A percentile compares a stretch with the other conserved stretches of the same genome.
phyloP scores from a whole-genome alignment of 2,113 vertebrate genomes.

The Lamprotornis superbus region DNA sequence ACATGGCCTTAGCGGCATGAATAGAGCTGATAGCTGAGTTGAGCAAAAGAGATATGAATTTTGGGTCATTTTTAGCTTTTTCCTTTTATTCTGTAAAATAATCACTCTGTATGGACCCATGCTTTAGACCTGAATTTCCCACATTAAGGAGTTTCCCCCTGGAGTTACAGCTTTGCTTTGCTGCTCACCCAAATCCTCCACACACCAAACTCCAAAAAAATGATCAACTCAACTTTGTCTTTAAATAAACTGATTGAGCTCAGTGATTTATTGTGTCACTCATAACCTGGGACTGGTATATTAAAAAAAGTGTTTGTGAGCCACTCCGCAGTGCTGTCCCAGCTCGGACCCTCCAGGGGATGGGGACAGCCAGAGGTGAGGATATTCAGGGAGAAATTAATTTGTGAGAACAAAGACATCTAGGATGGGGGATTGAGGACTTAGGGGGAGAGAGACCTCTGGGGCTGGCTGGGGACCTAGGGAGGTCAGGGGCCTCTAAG shows the following conservation, averaged over 20 bases:
- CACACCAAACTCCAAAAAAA: neutral
- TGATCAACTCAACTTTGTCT: neutral
- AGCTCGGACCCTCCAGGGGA: neutral
- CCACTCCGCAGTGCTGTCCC: neutral
- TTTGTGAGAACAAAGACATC: neutral
- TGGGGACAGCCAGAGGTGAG: neutral
- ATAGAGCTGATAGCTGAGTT: neutral
- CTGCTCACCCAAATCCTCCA: neutral
- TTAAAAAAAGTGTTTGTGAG: neutral
- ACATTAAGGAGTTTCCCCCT: neutral
- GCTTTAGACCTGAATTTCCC: neutral
- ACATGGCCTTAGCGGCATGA: neutral
- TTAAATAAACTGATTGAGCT: neutral
- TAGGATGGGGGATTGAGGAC: no score
- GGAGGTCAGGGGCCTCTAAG: no score
- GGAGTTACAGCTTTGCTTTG: neutral
- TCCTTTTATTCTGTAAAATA: neutral
- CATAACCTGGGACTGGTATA: neutral
- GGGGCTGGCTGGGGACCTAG: neutral
- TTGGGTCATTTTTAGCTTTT: neutral
- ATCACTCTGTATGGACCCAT: neutral
- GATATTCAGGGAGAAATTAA: neutral
- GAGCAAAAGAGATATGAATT: neutral
- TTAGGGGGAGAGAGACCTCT: neutral
- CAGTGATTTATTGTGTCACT: neutral